Conservation (phyloP, 2,888 invertebrate species). For the Oasisia sp. region DNA sequence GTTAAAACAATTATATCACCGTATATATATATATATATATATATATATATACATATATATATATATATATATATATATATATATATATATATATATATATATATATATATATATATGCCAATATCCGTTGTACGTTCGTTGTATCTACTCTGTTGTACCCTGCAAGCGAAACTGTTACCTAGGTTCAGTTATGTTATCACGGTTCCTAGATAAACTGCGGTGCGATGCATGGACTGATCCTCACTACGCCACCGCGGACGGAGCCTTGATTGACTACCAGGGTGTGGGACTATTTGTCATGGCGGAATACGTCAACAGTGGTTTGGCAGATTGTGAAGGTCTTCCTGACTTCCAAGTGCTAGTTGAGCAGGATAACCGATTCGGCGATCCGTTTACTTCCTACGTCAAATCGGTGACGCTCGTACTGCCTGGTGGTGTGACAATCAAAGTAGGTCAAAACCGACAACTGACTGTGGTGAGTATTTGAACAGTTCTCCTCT, state of each 20-base stretch:
- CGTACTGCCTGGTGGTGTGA: neutral
- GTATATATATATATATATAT: no score
- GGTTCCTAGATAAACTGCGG: neutral
- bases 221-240: neutral
- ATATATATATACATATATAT: no score
- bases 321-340: neutral
- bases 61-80: no score
- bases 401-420: neutral
- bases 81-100: no score
- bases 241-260: neutral
- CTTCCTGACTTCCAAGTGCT: neutral
- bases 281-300: neutral
- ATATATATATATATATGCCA: no score
- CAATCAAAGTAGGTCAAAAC: neutral
- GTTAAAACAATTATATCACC: no score
- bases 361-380: neutral
- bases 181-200: no score
- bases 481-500: no score
- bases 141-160: no score
- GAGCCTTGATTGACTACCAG: neutral
- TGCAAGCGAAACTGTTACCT: no score
- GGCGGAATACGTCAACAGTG: neutral
- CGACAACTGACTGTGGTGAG: neutral
- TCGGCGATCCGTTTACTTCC: neutral
- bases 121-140: no score